Evolutionary conservation across 2,113 vertebrate genomes (phyloP).

Genomic region (Climacteris rufus): DNA sequence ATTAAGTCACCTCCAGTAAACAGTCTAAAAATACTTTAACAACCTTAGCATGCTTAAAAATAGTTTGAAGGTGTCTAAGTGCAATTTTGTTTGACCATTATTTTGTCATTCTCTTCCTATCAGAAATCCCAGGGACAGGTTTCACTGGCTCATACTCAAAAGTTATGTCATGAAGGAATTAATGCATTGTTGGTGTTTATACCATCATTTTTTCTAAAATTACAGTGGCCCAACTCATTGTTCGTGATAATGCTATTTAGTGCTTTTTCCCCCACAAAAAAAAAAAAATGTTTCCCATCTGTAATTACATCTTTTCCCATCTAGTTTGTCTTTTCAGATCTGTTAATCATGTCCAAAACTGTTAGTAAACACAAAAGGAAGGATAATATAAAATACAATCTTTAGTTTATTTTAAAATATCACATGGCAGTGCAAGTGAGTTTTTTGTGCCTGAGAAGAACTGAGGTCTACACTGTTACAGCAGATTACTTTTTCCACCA

Average conservation of each 20-base stretch:
- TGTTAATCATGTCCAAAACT: not conserved
- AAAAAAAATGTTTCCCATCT: not conserved
- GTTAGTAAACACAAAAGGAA: not conserved
- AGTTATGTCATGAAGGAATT: not conserved
- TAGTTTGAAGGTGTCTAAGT: not conserved
- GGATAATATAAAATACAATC: not conserved
- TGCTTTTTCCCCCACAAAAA: not conserved
- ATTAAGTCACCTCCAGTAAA: not conserved
- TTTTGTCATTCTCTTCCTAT: not conserved
- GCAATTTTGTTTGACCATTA: not conserved
- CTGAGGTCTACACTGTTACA: accelerated
- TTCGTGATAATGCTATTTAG: not conserved
- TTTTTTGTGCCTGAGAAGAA: not conserved
- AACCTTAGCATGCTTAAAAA: not conserved
- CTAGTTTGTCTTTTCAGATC: not conserved
- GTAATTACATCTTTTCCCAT: not conserved
- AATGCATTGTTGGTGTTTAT: not conserved
- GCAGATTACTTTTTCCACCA: not conserved
- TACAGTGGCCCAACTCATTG: not conserved
- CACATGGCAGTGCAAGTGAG: not conserved
- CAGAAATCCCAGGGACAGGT: not conserved
- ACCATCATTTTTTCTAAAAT: not conserved
- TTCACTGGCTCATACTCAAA: not conserved
- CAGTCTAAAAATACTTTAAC: not conserved
- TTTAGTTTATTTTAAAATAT: not conserved